Conservation (phyloP, 1,140 invertebrate genomes). For the Drosophila nigrodunni region DNA sequence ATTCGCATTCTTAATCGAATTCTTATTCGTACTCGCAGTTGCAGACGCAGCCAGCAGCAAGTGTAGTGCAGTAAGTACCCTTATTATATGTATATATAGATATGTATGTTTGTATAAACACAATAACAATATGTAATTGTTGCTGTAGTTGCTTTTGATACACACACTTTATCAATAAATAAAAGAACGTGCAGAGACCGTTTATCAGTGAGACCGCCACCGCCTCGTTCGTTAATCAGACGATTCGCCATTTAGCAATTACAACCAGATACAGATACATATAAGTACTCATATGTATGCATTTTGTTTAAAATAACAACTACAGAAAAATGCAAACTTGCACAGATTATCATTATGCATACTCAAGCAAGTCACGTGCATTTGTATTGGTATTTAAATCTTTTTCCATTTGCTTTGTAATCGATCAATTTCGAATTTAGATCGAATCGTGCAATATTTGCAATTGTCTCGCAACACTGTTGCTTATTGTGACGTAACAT, state of each 20-base stretch:
- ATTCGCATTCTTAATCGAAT: slow-evolving; percentile 23
- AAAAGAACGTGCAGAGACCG: slow-evolving; percentile 41
- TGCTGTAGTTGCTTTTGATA: slow-evolving; percentile 29
- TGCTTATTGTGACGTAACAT: slow-evolving; percentile 61
- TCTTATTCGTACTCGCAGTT: slow-evolving; percentile 12
- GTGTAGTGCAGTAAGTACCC: slow-evolving; percentile 29
- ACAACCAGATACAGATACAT: slow-evolving; percentile 14
- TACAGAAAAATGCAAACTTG: not conserved
- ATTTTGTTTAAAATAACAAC: not conserved
- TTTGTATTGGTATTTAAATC: slow-evolving; percentile 37
- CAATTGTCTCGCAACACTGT: slow-evolving; percentile 32
- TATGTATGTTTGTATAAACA: not conserved
- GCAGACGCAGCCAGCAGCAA: slow-evolving; percentile 16
- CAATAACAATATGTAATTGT: slow-evolving; percentile 38
- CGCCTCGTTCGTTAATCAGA: slow-evolving; percentile 57
- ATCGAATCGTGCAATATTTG: slow-evolving; percentile 49
- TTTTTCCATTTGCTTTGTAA: slow-evolving; percentile 32
- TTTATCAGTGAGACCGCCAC: slow-evolving; percentile 33
- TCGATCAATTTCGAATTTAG: slow-evolving; percentile 66
- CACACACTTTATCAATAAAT: slow-evolving; percentile 39
- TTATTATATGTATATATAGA: slow-evolving; percentile 3
- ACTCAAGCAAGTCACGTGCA: slow-evolving; percentile 17
- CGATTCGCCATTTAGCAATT: slow-evolving; percentile 58
- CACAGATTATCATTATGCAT: slow-evolving; percentile 6
- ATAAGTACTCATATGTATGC: slow-evolving; percentile 1